A percentile compares a stretch with the other conserved stretches of the same genome.
Conservation (phyloP, 2,113 vertebrate species). For the Patagioenas fasciata region DNA sequence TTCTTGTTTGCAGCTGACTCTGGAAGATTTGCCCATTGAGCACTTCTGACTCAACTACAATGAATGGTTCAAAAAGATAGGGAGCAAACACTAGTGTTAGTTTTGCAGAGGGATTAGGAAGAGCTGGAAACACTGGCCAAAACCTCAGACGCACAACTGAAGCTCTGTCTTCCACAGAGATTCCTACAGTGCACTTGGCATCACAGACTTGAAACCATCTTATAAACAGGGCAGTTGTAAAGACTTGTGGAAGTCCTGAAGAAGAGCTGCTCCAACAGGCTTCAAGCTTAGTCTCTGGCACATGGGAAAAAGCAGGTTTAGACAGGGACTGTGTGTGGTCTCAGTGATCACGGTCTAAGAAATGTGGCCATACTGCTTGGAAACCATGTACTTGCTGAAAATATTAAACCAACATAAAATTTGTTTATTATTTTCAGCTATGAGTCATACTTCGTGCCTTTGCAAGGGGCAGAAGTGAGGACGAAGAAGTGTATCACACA, state of each 20-base stretch:
- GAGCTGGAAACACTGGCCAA: neutral
- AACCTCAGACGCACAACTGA: neutral
- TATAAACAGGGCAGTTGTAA: neutral
- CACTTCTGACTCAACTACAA: neutral
- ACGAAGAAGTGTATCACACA: neutral
- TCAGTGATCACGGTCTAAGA: neutral
- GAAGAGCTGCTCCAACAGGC: neutral
- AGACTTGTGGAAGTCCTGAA: neutral
- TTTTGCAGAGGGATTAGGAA: neutral
- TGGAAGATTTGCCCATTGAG: neutral
- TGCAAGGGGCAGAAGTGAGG: neutral
- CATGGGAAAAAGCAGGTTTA: neutral
- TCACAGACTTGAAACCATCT: neutral
- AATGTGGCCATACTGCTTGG: neutral
- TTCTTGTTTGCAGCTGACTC: neutral
- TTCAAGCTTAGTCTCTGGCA: neutral
- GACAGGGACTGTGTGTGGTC: neutral
- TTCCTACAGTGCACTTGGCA: neutral
- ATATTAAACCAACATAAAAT: neutral
- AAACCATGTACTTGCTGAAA: neutral
- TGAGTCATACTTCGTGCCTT: neutral
- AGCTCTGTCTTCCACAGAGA: neutral
- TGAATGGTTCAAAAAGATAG: neutral
- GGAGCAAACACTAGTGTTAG: neutral
- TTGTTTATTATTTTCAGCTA: neutral